Conservation (phyloP, 2,888 invertebrate species). For the Cerceris rybyensis region DNA sequence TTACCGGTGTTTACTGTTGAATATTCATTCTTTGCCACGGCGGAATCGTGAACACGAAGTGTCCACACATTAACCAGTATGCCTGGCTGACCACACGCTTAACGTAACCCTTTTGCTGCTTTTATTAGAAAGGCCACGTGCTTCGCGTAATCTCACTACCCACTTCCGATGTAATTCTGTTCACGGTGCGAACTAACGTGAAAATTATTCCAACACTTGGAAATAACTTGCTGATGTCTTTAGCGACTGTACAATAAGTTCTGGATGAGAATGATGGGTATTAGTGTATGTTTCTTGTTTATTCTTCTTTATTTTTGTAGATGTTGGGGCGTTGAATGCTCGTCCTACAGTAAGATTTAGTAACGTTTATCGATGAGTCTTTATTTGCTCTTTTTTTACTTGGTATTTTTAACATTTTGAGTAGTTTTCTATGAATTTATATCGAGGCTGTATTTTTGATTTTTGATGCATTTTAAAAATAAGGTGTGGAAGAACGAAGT, state of each 20-base stretch:
- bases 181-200: slow-evolving; percentile 8
- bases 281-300: too few relatives aligned
- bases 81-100: slow-evolving; percentile 60
- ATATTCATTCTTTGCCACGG: slow-evolving; percentile 76
- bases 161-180: neutral
- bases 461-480: too few relatives aligned
- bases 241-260: too few relatives aligned
- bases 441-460: too few relatives aligned
- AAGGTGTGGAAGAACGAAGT: neutral
- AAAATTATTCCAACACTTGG: neutral
- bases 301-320: too few relatives aligned
- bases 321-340: too few relatives aligned
- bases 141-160: slow-evolving; percentile 11
- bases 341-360: too few relatives aligned
- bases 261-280: too few relatives aligned
- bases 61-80: slow-evolving; percentile 68
- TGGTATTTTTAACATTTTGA: neutral
- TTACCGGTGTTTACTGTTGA: slow-evolving; percentile 74
- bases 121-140: slow-evolving; percentile 44
- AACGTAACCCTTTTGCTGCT: slow-evolving; percentile 35
- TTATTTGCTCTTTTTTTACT: neutral
- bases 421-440: neutral
- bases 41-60: slow-evolving; percentile 58
- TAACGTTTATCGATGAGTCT: neutral
- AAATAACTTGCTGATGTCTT: too few relatives aligned